These are phyloP conservation scores for Numida meleagris DNA, from an alignment of 2,113 vertebrate genomes.

Conservation along the genomic window DNA sequence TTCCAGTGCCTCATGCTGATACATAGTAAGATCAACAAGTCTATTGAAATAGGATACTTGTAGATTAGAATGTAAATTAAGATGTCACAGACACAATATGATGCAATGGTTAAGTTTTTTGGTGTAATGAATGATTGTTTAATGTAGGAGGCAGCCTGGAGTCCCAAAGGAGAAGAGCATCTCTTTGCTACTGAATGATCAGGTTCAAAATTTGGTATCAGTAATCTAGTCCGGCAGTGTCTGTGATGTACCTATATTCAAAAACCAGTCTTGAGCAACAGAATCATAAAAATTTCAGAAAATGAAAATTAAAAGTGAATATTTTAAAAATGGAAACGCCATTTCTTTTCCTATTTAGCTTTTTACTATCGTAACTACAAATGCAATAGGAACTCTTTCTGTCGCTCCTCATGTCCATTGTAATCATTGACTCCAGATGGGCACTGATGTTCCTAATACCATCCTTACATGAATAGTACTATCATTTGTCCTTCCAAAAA, in stretches of 20 bases:
- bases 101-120: constrained; percentile 53
- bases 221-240: neutral
- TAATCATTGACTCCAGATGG: neutral
- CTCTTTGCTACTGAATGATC: neutral
- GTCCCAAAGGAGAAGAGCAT: neutral
- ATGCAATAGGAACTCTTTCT: neutral
- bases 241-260: neutral
- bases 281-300: neutral
- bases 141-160: neutral
- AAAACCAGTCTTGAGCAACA: neutral
- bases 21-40: constrained; percentile 25
- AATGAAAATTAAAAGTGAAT: neutral
- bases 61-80: constrained; percentile 51
- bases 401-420: neutral
- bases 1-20: constrained; percentile 31
- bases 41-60: constrained; percentile 15
- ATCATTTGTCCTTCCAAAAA: neutral
- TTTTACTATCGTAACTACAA: neutral
- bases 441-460: neutral
- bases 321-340: neutral
- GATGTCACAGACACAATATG: constrained; percentile 15
- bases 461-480: neutral
- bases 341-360: neutral
- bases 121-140: constrained; percentile 19
- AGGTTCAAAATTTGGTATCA: neutral